Base-by-base conservation (phyloP, 2,113 vertebrate species). In the Paraplagusia blochii region DNA sequence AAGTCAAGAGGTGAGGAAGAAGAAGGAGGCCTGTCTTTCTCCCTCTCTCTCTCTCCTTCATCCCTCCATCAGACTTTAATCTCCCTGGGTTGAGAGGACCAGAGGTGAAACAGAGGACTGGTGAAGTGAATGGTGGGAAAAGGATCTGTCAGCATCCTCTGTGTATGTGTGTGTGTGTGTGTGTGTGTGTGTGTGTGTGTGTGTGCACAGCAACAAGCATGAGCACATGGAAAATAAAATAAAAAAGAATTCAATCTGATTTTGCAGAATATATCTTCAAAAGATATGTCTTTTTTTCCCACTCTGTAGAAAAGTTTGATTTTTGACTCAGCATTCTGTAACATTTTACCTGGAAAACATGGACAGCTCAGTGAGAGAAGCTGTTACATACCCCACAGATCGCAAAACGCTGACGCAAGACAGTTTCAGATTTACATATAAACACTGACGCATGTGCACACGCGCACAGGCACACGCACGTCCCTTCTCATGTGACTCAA, bases 401-500 rank as follows among this genome's bases (percentile, higher is more conserved):
- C 18, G 11, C 34, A 44, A 11, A 42, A 58, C 3, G 22, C 1
- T 36, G 34, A 48, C 33, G 15, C 17, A 16, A 7, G 12, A 12
- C 39, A 53, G 38, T 58, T 66, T 53, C 14, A 6, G 3, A 22
- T 19, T 22, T 48, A 60, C 54, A 40, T 36, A 57, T 1, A 33
- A 44, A 52, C 44, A 48, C 17, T 33, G 29, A 60, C 56, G 49
- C 16, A 45, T 14, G 33, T 43, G 39, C 40, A 44, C 35, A 44
- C 53, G 33, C 22, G 16, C 14, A 11, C 22, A 45, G 42, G 17
- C 18, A 33, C 11, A 43, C 39, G 11, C 17, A 5, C 38, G 12
- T 12, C 22, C 40, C 5, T 39, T 58, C 48, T 69, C 75, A 78
- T 76, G 61, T 78, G 79, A 76, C 81, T 77, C 79, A 88, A 91